A percentile compares a stretch with the other conserved stretches of the same genome.
phyloP scores from a whole-genome alignment of 64 coral and sea anemone species.

The Dendronephthya gigantea region DNA sequence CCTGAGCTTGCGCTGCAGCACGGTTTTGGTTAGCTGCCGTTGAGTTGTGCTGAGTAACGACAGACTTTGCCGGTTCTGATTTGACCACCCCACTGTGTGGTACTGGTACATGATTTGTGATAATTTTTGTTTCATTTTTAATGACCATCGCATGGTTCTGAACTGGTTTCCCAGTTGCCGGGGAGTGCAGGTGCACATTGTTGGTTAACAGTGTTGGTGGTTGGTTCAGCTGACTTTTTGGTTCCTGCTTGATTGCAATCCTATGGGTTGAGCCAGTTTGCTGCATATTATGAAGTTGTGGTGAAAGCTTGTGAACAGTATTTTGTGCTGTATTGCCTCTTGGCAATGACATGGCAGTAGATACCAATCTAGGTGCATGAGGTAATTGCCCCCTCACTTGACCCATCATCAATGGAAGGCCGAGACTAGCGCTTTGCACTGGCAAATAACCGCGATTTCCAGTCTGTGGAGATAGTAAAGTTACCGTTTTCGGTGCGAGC shows the following conservation, averaged over 20 bases:
- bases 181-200: neutral
- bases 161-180: neutral
- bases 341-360: conserved; percentile 42
- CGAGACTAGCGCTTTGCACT: conserved; percentile 36
- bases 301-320: conserved; percentile 67
- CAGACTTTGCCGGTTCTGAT: neutral
- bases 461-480: conserved; percentile 56
- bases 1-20: neutral
- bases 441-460: conserved; percentile 22
- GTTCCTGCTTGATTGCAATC: conserved; percentile 48
- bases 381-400: neutral
- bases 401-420: conserved; percentile 57
- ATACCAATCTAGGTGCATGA: neutral
- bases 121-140: neutral
- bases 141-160: neutral
- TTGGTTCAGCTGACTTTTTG: neutral
- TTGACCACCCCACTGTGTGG: neutral
- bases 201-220: neutral
- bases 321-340: conserved; percentile 68
- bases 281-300: conserved; percentile 27
- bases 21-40: neutral
- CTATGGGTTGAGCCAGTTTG: conserved; percentile 25
- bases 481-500: conserved; percentile 77
- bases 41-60: neutral
- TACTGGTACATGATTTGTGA: neutral